These are phyloP conservation scores for Willowsia nigromaculata DNA, from an alignment of 2,888 invertebrate species.

Conservation along the genomic window DNA sequence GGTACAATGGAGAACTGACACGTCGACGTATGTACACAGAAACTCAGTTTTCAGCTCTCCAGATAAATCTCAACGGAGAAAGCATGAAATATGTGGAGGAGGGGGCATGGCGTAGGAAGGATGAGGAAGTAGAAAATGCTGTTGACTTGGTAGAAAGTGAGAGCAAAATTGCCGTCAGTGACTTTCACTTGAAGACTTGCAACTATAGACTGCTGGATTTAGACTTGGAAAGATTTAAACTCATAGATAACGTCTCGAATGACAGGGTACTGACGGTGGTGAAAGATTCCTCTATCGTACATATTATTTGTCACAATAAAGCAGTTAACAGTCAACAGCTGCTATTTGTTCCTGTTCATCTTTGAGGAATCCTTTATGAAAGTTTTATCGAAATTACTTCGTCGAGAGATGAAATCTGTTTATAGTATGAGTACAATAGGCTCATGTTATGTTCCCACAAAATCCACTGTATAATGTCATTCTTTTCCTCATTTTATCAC, in stretches of 20 bases:
- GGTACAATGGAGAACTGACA: neutral
- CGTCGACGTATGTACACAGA: neutral
- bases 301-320: neutral
- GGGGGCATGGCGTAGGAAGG: neutral
- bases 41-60: neutral
- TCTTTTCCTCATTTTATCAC: no score
- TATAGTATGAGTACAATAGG: neutral
- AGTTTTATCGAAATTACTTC: constrained; percentile 11
- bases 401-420: neutral
- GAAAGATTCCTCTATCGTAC: neutral
- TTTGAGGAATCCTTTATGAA: neutral
- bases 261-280: neutral
- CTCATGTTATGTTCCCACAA: no score
- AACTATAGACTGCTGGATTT: no score
- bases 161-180: constrained; percentile 21
- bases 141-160: constrained; percentile 26
- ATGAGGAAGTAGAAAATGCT: constrained; percentile 2
- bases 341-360: neutral
- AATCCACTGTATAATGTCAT: no score
- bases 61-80: constrained; percentile 40
- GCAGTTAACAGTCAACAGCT: neutral
- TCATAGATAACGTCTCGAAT: no score
- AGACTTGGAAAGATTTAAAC: no score
- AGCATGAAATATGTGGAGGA: neutral
- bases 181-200: neutral